Evolutionary conservation across 2,113 vertebrate species (phyloP).

Genomic region (Tupaia chinensis): DNA sequence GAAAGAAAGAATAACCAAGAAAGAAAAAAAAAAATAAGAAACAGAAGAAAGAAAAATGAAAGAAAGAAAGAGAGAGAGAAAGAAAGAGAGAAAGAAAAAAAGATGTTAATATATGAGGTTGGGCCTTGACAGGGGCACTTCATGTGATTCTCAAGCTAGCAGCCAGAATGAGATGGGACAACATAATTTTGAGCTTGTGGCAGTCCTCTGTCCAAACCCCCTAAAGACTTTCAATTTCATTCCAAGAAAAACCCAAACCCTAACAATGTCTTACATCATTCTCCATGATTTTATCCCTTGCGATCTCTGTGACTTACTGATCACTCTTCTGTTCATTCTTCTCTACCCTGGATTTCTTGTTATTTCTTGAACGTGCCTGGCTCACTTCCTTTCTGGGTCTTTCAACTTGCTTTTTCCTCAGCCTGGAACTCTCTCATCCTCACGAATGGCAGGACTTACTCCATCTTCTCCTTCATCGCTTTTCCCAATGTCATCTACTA

Average conservation of each 20-base stretch:
- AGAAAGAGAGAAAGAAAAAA: too few species aligned
- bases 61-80: too few species aligned
- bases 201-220: not conserved
- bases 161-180: not conserved
- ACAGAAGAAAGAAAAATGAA: too few species aligned
- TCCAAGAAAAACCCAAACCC: not conserved
- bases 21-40: too few species aligned
- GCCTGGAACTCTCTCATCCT: not conserved
- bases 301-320: not conserved
- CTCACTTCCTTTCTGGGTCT: not conserved
- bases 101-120: not conserved
- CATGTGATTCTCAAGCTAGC: not conserved
- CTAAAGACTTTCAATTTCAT: not conserved
- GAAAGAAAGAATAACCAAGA: too few species aligned
- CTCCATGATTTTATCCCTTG: not conserved
- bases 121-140: not conserved
- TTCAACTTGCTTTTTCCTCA: not conserved
- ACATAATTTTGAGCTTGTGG: not conserved
- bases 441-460: too few species aligned
- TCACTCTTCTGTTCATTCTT: not conserved
- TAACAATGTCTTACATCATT: not conserved
- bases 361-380: not conserved
- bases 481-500: not conserved
- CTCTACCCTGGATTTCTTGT: not conserved
- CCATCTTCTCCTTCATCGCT: not conserved